phyloP scores from a whole-genome alignment of 2,888 invertebrate genomes.

The Neelides folsomi region DNA sequence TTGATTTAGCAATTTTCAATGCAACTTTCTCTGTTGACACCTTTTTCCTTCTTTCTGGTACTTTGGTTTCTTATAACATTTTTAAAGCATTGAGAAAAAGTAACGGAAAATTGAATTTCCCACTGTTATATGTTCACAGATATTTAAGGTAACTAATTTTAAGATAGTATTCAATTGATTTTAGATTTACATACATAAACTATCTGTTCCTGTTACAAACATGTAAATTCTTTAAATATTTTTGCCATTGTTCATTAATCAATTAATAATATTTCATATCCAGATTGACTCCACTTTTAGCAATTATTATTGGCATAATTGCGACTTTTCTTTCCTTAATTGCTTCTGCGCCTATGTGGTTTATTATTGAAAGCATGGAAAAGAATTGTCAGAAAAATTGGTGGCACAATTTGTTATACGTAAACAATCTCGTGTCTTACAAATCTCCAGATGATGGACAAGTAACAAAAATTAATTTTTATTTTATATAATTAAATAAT shows the following conservation, averaged over 20 bases:
- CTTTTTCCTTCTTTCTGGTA: constrained; percentile 50
- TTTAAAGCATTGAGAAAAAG: constrained; percentile 38
- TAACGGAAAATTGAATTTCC: constrained; percentile 43
- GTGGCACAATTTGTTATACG: constrained; percentile 28
- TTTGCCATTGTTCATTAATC: background rate
- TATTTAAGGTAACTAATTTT: constrained; percentile 45
- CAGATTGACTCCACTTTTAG: constrained; percentile 24
- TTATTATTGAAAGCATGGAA: constrained; percentile 3
- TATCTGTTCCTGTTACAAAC: background rate
- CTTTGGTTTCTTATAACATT: constrained; percentile 45
- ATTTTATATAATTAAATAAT: too few species aligned
- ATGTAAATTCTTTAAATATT: too few species aligned
- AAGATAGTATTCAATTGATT: too few species aligned
- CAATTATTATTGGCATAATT: constrained; percentile 21
- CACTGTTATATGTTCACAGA: constrained; percentile 45
- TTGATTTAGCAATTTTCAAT: constrained; percentile 44
- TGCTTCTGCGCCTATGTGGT: constrained; percentile 21
- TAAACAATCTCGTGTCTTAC: constrained; percentile 19
- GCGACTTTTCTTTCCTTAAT: constrained; percentile 20
- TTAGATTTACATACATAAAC: background rate
- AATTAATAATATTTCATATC: background rate
- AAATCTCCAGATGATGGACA: too few species aligned
- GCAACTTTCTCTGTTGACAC: constrained; percentile 52
- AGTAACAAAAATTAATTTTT: too few species aligned
- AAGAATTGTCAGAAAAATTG: constrained; percentile 20